These are phyloP conservation scores for Heliconius nattereri DNA, from an alignment of 1,140 invertebrate genomes.

Conservation along the genomic window DNA sequence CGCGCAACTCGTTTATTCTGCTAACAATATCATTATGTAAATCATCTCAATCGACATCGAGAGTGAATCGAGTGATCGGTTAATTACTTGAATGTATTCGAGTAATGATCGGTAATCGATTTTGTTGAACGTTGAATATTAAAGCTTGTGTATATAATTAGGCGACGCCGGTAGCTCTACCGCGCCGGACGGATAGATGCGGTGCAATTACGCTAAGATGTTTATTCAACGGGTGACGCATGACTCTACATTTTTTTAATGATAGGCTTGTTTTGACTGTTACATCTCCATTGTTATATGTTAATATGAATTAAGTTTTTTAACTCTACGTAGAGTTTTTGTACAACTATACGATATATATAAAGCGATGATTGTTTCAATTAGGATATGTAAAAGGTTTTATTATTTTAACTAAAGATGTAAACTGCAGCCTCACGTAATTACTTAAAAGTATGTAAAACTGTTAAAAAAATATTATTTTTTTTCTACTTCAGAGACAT, in stretches of 20 bases:
- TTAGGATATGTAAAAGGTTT: neutral
- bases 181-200: slow-evolving; percentile 22
- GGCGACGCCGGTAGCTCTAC: slow-evolving; percentile 17
- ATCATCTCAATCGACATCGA: slow-evolving; percentile 56
- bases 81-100: slow-evolving; percentile 46
- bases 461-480: no score
- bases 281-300: slow-evolving; percentile 20
- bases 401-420: neutral
- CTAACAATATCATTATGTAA: slow-evolving; percentile 70
- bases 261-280: slow-evolving; percentile 16
- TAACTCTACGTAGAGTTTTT: neutral
- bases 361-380: neutral
- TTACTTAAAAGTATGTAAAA: no score
- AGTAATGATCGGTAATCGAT: slow-evolving; percentile 41
- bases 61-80: slow-evolving; percentile 53
- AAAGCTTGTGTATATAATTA: slow-evolving; percentile 38
- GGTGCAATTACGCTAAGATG: slow-evolving; percentile 2
- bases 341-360: neutral
- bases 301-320: slow-evolving; percentile 2
- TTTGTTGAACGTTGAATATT: slow-evolving; percentile 41
- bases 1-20: slow-evolving; percentile 51
- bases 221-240: slow-evolving; percentile 20
- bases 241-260: slow-evolving; percentile 16
- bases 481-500: no score
- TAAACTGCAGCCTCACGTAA: neutral